Evolutionary conservation across 2,113 vertebrate genomes (phyloP).

Genomic region (Labrus mixtus): DNA sequence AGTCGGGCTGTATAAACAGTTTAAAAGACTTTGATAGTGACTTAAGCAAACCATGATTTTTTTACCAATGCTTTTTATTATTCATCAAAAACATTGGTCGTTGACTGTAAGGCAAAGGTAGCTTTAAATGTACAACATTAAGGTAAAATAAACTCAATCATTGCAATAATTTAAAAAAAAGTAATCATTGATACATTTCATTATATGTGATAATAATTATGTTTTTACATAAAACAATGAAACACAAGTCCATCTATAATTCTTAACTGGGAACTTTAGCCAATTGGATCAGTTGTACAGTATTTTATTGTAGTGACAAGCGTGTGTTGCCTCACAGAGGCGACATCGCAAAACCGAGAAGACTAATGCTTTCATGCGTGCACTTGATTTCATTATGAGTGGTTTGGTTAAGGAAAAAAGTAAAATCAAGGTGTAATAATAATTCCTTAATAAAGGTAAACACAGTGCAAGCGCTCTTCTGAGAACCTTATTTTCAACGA

Average conservation of each 20-base stretch:
- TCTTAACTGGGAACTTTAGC: constrained; percentile 22
- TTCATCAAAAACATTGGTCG: constrained; percentile 64
- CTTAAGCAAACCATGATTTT: constrained; percentile 38
- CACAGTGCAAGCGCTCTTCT: constrained; percentile 7
- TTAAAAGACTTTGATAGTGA: constrained; percentile 28
- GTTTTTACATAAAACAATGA: constrained; percentile 67
- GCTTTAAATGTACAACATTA: constrained; percentile 64
- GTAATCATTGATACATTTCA: constrained; percentile 61
- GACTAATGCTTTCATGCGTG: constrained; percentile 34
- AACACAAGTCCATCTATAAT: constrained; percentile 31
- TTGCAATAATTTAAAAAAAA: constrained; percentile 73
- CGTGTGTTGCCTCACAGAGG: constrained; percentile 72
- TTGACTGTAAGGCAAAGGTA: constrained; percentile 62
- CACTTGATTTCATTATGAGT: constrained; percentile 4
- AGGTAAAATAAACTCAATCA: constrained; percentile 36
- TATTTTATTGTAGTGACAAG: constrained; percentile 23
- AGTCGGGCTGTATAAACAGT: constrained; percentile 26
- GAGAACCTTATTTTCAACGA: constrained; percentile 40
- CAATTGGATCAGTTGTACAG: constrained; percentile 22
- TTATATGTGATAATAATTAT: constrained; percentile 67
- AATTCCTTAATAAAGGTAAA: constrained; percentile 10
- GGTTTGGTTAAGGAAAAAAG: constrained; percentile 5
- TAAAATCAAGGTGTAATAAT: neutral
- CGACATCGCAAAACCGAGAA: constrained; percentile 44
- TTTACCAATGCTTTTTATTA: constrained; percentile 75